These are phyloP conservation scores for Pavo muticus DNA, from an alignment of 2,113 vertebrate species.

Conservation along the genomic window DNA sequence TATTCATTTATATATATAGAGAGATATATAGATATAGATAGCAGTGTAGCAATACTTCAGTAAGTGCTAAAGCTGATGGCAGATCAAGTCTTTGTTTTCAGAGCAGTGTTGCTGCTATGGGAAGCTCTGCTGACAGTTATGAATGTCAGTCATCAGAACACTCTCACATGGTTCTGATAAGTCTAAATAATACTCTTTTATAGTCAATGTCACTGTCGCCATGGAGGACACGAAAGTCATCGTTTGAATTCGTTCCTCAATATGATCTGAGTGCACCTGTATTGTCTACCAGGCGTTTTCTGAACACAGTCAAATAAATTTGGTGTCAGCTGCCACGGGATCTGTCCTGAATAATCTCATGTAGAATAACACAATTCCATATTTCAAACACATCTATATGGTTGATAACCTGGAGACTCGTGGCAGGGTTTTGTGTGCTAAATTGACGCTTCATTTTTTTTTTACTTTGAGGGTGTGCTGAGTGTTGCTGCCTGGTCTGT, in stretches of 20 bases:
- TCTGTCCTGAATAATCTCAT: neutral
- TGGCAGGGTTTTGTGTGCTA: neutral
- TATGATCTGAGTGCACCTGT: constrained; percentile 17
- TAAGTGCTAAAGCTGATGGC: too few relatives aligned
- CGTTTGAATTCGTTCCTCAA: constrained; percentile 13
- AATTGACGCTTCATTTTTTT: neutral
- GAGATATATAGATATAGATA: too few relatives aligned
- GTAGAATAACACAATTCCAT: neutral
- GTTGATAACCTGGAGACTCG: neutral
- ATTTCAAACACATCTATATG: neutral
- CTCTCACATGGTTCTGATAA: neutral
- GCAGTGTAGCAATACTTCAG: neutral
- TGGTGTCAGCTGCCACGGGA: neutral
- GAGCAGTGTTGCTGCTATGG: neutral
- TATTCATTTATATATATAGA: too few relatives aligned
- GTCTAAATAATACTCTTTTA: neutral
- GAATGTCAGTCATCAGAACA: constrained; percentile 35
- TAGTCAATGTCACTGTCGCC: constrained; percentile 13
- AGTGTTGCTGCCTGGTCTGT: neutral
- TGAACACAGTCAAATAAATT: neutral
- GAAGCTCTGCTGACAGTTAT: constrained; percentile 1
- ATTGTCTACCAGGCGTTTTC: neutral
- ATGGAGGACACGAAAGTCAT: neutral
- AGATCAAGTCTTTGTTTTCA: neutral
- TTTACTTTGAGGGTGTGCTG: accelerated